Evolutionary conservation across 2,797 vertebrate species (phyloP).

Genomic region (Chanos chanos): DNA sequence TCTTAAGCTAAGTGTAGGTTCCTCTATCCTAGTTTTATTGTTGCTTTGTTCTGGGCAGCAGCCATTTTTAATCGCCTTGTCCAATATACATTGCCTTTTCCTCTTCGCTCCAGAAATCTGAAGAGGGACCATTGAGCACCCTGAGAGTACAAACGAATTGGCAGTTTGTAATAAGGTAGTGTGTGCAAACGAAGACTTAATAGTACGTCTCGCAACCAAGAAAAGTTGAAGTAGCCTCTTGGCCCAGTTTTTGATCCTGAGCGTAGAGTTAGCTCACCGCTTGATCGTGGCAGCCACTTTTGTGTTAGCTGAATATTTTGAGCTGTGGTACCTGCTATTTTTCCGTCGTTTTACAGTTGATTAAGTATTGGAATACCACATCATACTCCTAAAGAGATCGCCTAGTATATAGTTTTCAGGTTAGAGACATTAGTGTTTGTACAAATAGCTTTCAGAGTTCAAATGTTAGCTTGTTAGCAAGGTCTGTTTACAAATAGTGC

Average conservation of each 20-base stretch:
- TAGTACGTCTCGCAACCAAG: too few species aligned
- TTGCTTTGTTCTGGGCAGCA: conserved; percentile 82
- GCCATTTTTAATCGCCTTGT: conserved; percentile 82
- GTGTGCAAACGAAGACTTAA: too few species aligned
- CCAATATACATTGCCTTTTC: conserved; percentile 61
- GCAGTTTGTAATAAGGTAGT: too few species aligned
- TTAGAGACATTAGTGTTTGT: neutral
- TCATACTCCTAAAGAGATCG: too few species aligned
- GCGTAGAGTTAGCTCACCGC: neutral
- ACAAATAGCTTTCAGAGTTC: neutral
- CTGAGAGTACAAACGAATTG: too few species aligned
- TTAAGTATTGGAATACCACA: too few species aligned
- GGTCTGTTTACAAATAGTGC: conserved; percentile 24
- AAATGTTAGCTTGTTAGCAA: neutral
- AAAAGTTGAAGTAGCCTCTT: neutral
- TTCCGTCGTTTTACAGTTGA: too few species aligned
- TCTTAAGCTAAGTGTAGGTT: conserved; percentile 22
- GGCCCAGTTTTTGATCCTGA: conserved; percentile 4
- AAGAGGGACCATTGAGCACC: too few species aligned
- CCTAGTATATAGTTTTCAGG: too few species aligned
- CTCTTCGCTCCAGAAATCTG: conserved; percentile 33
- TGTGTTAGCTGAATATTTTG: neutral
- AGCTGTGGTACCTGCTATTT: too few species aligned
- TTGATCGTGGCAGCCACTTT: conserved; percentile 3
- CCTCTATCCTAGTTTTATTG: conserved; percentile 64